Evolutionary conservation across 2,888 invertebrate genomes (phyloP).

Genomic region (Cephalotes varians): DNA sequence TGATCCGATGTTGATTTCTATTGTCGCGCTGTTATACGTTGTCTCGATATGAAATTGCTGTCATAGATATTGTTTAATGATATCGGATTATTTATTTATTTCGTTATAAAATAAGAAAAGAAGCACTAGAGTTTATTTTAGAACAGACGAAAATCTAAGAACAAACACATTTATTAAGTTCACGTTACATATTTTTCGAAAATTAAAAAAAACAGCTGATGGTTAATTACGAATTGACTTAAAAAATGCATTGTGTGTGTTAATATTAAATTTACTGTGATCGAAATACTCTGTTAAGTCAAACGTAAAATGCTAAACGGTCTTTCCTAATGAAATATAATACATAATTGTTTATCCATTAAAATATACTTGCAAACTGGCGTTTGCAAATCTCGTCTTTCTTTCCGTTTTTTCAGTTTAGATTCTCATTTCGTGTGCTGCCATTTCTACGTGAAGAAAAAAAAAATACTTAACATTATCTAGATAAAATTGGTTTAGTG

Average conservation of each 20-base stretch:
- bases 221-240: background rate
- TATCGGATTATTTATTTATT: background rate
- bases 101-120: background rate
- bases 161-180: background rate
- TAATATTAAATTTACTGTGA: background rate
- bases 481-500: conserved; percentile 7
- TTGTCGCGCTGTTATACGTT: background rate
- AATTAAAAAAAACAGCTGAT: background rate
- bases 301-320: background rate
- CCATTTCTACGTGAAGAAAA: conserved; percentile 34
- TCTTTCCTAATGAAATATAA: background rate
- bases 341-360: background rate
- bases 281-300: background rate
- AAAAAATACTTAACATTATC: background rate
- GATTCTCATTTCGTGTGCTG: background rate
- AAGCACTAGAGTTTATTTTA: background rate
- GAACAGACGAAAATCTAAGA: background rate
- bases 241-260: background rate
- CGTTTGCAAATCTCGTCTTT: background rate
- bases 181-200: background rate
- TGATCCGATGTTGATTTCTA: conserved; percentile 6
- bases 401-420: conserved; percentile 16
- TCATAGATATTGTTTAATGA: background rate
- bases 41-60: background rate
- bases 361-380: background rate